phyloP scores from a whole-genome alignment of 2,113 vertebrate species.

The Anarhynchus alexandrinus region DNA sequence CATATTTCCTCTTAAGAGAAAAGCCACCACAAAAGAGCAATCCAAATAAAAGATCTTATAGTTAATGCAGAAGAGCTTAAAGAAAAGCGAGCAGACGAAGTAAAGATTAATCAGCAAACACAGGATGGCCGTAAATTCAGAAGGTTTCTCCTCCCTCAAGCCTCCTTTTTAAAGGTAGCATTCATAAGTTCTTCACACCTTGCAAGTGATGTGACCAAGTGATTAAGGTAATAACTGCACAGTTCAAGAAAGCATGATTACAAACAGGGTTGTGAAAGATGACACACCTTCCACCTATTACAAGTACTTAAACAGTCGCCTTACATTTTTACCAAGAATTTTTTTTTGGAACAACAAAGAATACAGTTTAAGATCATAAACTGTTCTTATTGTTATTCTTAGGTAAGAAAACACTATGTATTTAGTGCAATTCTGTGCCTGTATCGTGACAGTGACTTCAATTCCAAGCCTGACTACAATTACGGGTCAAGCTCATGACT shows the following conservation, averaged over 20 bases:
- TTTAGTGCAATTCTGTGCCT: background rate
- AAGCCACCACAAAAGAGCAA: background rate
- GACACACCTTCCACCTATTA: background rate
- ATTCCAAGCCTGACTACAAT: background rate
- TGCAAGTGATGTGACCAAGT: background rate
- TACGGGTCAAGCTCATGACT: background rate
- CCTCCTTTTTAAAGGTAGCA: background rate
- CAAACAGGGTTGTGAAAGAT: background rate
- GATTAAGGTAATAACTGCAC: background rate
- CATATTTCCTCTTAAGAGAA: background rate
- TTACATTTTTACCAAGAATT: fast-evolving
- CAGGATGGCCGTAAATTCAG: background rate
- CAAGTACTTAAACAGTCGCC: background rate
- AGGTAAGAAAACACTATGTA: background rate
- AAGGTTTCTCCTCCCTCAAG: background rate
- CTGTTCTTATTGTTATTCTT: background rate
- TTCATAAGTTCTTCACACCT: background rate
- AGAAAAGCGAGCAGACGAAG: background rate
- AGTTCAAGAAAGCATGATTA: background rate
- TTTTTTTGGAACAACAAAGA: background rate
- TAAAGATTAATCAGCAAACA: background rate
- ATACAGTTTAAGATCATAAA: background rate
- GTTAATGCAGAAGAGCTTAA: background rate
- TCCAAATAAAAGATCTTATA: background rate
- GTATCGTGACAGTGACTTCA: background rate